Conservation (phyloP, 2,113 vertebrate species). For the Myanophis thanlyinensis region DNA sequence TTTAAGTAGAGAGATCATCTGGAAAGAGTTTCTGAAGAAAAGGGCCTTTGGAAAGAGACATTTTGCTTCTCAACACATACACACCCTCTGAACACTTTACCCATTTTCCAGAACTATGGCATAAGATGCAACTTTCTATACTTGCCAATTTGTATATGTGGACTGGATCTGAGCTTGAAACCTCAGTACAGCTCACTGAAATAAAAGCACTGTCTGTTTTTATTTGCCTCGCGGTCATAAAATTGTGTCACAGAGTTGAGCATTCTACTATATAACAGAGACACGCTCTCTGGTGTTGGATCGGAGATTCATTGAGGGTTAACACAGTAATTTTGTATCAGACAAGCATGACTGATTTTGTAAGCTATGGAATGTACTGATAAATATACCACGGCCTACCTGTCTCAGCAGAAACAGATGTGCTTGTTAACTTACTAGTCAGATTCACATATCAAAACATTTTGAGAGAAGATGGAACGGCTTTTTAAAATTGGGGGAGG, state of each 20-base stretch:
- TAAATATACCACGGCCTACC: background rate
- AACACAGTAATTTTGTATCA: background rate
- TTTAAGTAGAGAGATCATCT: background rate
- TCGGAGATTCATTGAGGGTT: background rate
- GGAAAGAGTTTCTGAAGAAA: background rate
- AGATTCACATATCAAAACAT: background rate
- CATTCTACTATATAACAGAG: background rate
- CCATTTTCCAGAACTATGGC: background rate
- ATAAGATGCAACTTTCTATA: background rate
- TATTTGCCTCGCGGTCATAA: background rate
- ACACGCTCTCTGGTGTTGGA: background rate
- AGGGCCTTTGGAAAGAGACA: background rate
- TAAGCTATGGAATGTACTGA: background rate
- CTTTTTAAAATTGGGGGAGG: background rate
- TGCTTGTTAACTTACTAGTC: background rate
- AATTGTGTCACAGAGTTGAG: background rate
- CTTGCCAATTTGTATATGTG: background rate
- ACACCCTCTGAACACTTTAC: background rate
- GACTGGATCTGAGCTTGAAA: background rate
- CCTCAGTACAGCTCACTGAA: background rate
- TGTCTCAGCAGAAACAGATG: conserved; percentile 7
- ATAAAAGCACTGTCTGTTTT: too few relatives aligned
- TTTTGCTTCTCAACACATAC: background rate
- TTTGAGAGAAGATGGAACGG: background rate
- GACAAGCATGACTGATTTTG: background rate